A percentile compares a stretch with the other conserved stretches of the same genome.
These are phyloP conservation scores for Galerucella nymphaeae DNA, from an alignment of 2,888 invertebrate genomes.

Conservation along the genomic window DNA sequence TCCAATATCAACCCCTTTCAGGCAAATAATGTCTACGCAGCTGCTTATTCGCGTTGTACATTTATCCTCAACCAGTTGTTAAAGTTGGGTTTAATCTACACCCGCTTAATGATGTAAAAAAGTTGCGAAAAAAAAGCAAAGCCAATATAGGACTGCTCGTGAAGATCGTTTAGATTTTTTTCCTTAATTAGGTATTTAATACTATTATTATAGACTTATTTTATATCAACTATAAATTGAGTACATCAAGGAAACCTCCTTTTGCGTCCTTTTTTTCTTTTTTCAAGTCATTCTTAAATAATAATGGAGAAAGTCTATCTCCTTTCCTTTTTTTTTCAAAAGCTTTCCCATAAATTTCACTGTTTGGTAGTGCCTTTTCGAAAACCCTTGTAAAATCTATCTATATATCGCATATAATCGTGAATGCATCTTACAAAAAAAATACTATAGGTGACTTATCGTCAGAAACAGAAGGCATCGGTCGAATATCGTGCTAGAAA, in stretches of 20 bases:
- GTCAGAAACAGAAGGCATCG: conserved; percentile 35
- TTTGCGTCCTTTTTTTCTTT: no score
- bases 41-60: conserved; percentile 21
- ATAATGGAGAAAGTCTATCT: no score
- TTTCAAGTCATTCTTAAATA: no score
- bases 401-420: not conserved
- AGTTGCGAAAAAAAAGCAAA: conserved; percentile 29
- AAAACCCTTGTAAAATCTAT: not conserved
- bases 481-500: conserved; percentile 39
- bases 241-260: no score
- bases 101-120: conserved; percentile 49
- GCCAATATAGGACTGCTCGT: conserved; percentile 1
- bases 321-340: no score
- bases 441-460: conserved; percentile 17
- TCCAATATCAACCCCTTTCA: not conserved
- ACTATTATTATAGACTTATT: no score
- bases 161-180: conserved; percentile 8
- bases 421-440: conserved; percentile 14
- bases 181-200: no score
- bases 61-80: conserved; percentile 25
- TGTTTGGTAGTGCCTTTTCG: no score
- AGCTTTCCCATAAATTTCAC: no score
- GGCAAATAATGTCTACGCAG: conserved; percentile 6
- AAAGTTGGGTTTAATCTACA: conserved; percentile 44
- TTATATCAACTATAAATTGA: no score